These are phyloP conservation scores for Agrochola lota DNA, from an alignment of 2,888 invertebrate genomes.

Conservation along the genomic window DNA sequence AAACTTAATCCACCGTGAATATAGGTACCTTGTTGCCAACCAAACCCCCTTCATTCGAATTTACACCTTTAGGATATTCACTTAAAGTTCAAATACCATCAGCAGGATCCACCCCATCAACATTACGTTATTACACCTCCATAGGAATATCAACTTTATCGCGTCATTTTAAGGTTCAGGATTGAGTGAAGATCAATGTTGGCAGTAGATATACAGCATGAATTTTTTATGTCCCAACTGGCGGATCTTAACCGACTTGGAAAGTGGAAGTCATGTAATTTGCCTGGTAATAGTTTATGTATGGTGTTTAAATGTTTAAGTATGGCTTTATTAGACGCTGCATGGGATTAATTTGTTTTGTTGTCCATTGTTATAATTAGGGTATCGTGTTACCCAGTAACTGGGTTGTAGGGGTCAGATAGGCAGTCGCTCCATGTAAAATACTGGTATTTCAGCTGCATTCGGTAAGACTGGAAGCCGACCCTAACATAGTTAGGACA, in stretches of 20 bases:
- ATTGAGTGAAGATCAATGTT: constrained; percentile 46
- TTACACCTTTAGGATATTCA: constrained; percentile 7
- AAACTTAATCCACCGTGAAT: constrained; percentile 55
- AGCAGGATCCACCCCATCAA: constrained; percentile 22
- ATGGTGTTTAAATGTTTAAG: constrained; percentile 52
- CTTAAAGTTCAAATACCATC: constrained; percentile 49
- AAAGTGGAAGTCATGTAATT: constrained; percentile 58
- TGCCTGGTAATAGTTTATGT: constrained; percentile 43
- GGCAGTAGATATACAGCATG: constrained; percentile 64
- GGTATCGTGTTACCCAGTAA: no score
- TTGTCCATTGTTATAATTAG: not conserved
- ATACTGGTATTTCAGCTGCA: no score
- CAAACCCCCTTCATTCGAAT: constrained; percentile 28
- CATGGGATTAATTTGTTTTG: constrained; percentile 17
- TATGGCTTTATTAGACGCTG: constrained; percentile 8
- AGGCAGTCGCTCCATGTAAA: no score
- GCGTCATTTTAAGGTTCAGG: constrained; percentile 40
- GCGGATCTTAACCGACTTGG: constrained; percentile 53
- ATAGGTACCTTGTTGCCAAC: constrained; percentile 26
- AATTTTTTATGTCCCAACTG: constrained; percentile 70
- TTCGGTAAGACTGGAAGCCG: no score
- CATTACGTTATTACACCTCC: not conserved
- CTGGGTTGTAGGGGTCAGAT: no score
- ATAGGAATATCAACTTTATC: constrained; percentile 45
- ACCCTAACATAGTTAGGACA: no score